Evolutionary conservation across 2,888 invertebrate species (phyloP), one percentile per base, ranked within the genome.

Genomic region (Calameuta pallipes): DNA sequence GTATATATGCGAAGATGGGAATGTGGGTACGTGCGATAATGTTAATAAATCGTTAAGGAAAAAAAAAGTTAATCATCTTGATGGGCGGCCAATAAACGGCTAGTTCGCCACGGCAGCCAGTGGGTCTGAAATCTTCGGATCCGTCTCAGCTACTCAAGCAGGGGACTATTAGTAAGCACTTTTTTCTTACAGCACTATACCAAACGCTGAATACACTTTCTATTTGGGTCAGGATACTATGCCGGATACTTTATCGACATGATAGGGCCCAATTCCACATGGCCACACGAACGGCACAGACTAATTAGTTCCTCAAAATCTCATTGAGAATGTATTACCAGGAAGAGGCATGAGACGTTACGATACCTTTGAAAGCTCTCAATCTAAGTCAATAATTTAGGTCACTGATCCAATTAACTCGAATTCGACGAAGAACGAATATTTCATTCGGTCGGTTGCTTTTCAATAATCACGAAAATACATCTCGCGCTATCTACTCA

Each of bases 51-150:
- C 2, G 77, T 80, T 77, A 80, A 83, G 75, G 78, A 76, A 75
- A 76, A 80, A 76, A 78, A 73, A 77, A 73, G 80, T 80, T 85
- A 77, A 82, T 84, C 83, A 85, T 84, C 85, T 85, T 80, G 83
- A 84, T 84, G 84, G 84, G 82, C 77, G 83, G 80, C 83, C 83
- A 78, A 83, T 83, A 82, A 83, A 82, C 80, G 84, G 76, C 81
- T 73, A 80, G 80, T 78, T 34, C 74, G 77, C 75, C 81, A 56
- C 56, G 56, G 56, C 56, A 56, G 15, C 23, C 56, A 23, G 23
- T 56, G 2, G 23, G 23, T 15, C 56, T 23, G 2, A 56, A 56
- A 23, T 56, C 56, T 56, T 56, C 2, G 56, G 56, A 56, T 56
- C 56, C 56, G 56, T 56, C 9, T 56, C 56, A 56, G 56, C 56